Conservation (phyloP, 2,888 invertebrate genomes). For the Synergus itoensis region DNA sequence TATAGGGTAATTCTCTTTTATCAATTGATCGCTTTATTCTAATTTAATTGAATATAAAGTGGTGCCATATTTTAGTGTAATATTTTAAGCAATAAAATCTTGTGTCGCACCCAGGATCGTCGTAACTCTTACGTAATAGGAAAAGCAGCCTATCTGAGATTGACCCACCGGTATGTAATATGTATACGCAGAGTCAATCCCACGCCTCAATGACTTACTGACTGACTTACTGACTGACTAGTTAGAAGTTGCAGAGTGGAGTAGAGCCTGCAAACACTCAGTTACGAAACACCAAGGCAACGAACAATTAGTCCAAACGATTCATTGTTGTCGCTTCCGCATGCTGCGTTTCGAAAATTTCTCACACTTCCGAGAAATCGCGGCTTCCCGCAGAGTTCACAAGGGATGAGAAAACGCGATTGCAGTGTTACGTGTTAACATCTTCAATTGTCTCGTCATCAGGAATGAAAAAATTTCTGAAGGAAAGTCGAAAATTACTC, state of each 20-base stretch:
- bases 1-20: no score
- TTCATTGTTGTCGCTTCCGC: slow-evolving; percentile 53
- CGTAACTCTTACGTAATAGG: slow-evolving; percentile 17
- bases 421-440: background rate
- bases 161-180: slow-evolving; percentile 20
- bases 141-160: background rate
- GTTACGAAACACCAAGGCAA: slow-evolving; percentile 56
- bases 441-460: slow-evolving; percentile 15
- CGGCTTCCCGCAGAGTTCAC: background rate
- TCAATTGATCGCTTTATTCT: no score
- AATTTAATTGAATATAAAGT: background rate
- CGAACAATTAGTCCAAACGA: slow-evolving; percentile 56
- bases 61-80: background rate
- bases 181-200: slow-evolving; percentile 60
- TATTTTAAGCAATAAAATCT: background rate
- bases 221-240: slow-evolving; percentile 62
- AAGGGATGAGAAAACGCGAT: background rate
- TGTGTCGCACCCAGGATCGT: slow-evolving; percentile 16
- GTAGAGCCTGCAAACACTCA: slow-evolving; percentile 28
- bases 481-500: slow-evolving; percentile 37
- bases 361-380: slow-evolving; percentile 52
- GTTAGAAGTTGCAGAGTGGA: slow-evolving; percentile 3
- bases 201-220: slow-evolving; percentile 65
- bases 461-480: background rate
- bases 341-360: slow-evolving; percentile 60